Conservation (phyloP, 2,113 vertebrate genomes). For the Paradisaea rubra region DNA sequence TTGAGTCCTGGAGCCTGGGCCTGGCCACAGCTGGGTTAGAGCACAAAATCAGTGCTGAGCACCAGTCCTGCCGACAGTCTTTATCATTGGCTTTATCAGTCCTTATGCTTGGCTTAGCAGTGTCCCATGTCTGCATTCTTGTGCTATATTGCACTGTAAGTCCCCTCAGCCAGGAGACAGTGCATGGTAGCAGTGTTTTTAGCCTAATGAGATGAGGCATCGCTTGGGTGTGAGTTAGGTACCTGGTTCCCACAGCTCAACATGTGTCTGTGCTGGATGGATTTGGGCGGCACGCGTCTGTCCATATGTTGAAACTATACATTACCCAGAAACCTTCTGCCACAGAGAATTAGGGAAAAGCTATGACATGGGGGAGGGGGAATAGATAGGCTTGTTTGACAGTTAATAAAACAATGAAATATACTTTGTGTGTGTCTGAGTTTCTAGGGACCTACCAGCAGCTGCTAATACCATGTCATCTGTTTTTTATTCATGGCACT, state of each 20-base stretch:
- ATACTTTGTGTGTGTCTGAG: not conserved
- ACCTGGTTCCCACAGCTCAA: not conserved
- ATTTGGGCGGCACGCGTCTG: rapidly evolving
- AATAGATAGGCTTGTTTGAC: not conserved
- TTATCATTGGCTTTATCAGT: not conserved
- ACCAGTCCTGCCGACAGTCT: not conserved
- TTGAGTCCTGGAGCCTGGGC: not conserved
- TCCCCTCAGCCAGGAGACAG: not conserved
- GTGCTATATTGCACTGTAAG: rapidly evolving
- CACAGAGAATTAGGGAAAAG: not conserved
- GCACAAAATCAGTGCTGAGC: not conserved
- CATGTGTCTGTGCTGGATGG: not conserved
- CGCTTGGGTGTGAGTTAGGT: not conserved
- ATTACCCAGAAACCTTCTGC: slow-evolving; percentile 34
- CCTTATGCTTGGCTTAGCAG: not conserved
- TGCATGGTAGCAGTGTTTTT: not conserved
- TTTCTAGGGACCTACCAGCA: slow-evolving; percentile 19
- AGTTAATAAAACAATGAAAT: slow-evolving; percentile 57
- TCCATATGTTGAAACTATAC: not conserved
- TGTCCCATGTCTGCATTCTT: not conserved
- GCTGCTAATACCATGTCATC: slow-evolving; percentile 59
- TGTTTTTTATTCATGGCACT: slow-evolving; percentile 58
- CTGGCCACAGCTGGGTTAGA: not conserved
- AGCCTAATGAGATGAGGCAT: not conserved
- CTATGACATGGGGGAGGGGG: not conserved